These are phyloP conservation scores for Stomorhina lunata DNA, from an alignment of 2,888 invertebrate genomes.

Conservation along the genomic window DNA sequence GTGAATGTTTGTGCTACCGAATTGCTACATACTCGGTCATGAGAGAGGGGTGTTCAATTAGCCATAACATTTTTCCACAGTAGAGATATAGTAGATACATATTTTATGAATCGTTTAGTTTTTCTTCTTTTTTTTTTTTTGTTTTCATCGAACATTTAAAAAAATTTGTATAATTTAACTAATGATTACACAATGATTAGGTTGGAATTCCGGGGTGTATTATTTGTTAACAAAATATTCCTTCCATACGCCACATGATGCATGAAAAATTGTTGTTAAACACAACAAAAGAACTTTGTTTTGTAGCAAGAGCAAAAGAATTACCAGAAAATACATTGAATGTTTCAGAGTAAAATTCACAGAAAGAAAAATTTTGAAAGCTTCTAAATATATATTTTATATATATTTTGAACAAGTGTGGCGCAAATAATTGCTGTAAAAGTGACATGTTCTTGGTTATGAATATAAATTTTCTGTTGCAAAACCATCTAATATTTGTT, in stretches of 20 bases:
- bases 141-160: constrained; percentile 37
- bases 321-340: no score
- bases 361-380: neutral
- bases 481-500: constrained; percentile 33
- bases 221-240: no score
- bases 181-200: constrained; percentile 79
- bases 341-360: no score
- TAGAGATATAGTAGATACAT: no score
- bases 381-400: constrained; percentile 37
- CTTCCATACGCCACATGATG: no score
- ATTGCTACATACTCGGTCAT: constrained; percentile 67
- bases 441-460: constrained; percentile 43
- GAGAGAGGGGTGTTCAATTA: constrained; percentile 80
- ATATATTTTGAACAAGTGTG: constrained; percentile 62
- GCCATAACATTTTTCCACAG: constrained; percentile 75
- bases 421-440: constrained; percentile 60
- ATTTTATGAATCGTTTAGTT: constrained; percentile 27
- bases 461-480: constrained; percentile 46
- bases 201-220: constrained; percentile 67
- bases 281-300: constrained; percentile 19
- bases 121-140: constrained; percentile 1
- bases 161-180: constrained; percentile 73
- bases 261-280: constrained; percentile 64
- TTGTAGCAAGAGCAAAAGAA: neutral
- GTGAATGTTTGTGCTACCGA: constrained; percentile 53